phyloP scores from a whole-genome alignment of 2,797 vertebrate species.

The Glyptemys insculpta region DNA sequence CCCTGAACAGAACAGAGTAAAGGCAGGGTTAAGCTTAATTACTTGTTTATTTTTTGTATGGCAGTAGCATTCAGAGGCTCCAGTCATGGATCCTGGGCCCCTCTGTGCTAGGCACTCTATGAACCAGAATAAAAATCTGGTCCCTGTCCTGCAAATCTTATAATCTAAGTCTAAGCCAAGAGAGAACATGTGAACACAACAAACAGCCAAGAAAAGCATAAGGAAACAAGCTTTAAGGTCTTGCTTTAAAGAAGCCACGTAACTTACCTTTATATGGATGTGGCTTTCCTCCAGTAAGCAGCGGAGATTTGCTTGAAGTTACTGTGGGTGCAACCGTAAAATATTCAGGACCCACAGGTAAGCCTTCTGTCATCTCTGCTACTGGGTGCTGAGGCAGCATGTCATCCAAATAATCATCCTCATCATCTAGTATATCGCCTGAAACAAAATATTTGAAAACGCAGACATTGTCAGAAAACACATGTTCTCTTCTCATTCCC shows the following conservation, averaged over 20 bases:
- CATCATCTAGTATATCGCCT: conserved; percentile 85
- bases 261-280: conserved; percentile 77
- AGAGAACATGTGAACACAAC: background rate
- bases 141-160: background rate
- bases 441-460: conserved; percentile 24
- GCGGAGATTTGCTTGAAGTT: conserved; percentile 53
- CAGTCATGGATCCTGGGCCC: background rate
- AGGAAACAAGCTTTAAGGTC: background rate
- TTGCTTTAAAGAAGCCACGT: background rate
- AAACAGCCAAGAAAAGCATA: background rate
- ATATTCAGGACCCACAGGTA: conserved; percentile 9
- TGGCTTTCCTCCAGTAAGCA: conserved; percentile 49
- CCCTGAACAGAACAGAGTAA: background rate
- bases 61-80: background rate
- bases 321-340: rapidly evolving
- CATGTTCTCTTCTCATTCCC: background rate
- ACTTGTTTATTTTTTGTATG: background rate
- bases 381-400: conserved; percentile 62
- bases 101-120: background rate
- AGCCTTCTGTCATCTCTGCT: conserved; percentile 71
- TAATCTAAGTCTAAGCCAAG: background rate
- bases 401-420: conserved; percentile 82
- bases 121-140: background rate
- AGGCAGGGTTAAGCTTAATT: background rate
- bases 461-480: background rate